Percentiles rank a stretch among this genome's conserved stretches.
These are phyloP conservation scores for Bombus sibiricus DNA, from an alignment of 1,140 invertebrate species.

Conservation along the genomic window DNA sequence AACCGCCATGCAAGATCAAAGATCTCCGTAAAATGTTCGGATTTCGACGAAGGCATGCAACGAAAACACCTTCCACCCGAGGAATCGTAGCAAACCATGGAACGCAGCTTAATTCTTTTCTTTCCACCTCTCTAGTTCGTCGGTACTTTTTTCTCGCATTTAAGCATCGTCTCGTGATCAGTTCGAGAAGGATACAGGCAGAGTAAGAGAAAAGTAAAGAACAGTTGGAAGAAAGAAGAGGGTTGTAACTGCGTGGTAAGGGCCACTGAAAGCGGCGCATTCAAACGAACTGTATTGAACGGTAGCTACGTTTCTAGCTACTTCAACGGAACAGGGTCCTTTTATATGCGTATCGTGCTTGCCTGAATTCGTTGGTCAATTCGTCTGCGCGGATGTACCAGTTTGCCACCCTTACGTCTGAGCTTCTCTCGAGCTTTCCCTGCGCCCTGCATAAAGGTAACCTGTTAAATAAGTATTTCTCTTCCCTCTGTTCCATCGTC, in stretches of 20 bases:
- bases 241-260: constrained; percentile 57
- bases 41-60: not conserved
- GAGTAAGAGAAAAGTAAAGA: not conserved
- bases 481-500: no score
- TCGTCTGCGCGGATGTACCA: constrained; percentile 52
- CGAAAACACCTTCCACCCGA: no score
- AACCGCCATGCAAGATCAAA: no score
- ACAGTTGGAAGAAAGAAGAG: constrained; percentile 29
- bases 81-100: not conserved
- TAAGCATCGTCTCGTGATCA: constrained; percentile 19
- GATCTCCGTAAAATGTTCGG: not conserved
- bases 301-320: constrained; percentile 63
- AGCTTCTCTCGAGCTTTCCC: constrained; percentile 6
- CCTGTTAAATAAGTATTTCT: constrained; percentile 29
- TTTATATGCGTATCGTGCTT: constrained; percentile 58
- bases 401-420: constrained; percentile 39
- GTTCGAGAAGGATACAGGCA: not conserved
- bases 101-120: constrained; percentile 15
- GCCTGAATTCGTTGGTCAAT: constrained; percentile 59
- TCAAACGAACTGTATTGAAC: constrained; percentile 70
- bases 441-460: not conserved
- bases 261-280: constrained; percentile 67
- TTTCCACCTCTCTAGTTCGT: not conserved
- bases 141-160: not conserved
- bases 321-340: constrained; percentile 55